Base-by-base conservation (phyloP, 1,140 invertebrate genomes). In the Notospermus geniculatus region DNA sequence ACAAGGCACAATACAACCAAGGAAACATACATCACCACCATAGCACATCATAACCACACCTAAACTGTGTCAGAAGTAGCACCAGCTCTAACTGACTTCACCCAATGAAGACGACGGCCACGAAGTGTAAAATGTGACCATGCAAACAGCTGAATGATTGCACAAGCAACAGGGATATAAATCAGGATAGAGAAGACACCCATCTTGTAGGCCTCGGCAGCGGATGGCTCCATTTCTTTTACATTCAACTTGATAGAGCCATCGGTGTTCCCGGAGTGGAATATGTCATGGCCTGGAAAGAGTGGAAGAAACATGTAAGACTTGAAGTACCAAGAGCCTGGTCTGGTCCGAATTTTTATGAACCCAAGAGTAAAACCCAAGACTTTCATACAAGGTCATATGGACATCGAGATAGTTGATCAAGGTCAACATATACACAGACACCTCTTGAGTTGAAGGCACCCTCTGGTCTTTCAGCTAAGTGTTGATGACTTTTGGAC, bases 231-330 rank as follows among this genome's bases (percentile, higher is more conserved):
- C 65, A 70, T 56, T 1, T 32, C 28, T 9, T 54, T 23, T 0
- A 70, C 30, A n/a, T 62, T 59, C 23, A 61, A 43, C 53, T 73
- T 73, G 13, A 77, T 63, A 1, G 72, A 71, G 9, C 71, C 71
- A 2, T 62, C 54, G 9, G 66, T 66, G 53, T 64, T 62, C 15
- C 69, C 72, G 11, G 62, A 65, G 39, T 72, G 66, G 60, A 79
- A 79, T 50, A 79, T 73, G 54, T 79, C 77, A 64, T 78, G 73
- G 60, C 77, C 77, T 79, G 65, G 32, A 70, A 74, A 28, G 27
- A 45, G 29, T 52, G 30, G 27, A 60, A 30, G 28, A 1, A 27
- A 54, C 7, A 28, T 23, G 7, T 25, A 5, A 46, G 41, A 62
- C 4, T 29, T 29, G 28, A 32, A 52, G 11, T 32, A 57, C 17